Evolutionary conservation across 1,140 invertebrate species (phyloP).

Genomic region (Drosophila mauritiana): DNA sequence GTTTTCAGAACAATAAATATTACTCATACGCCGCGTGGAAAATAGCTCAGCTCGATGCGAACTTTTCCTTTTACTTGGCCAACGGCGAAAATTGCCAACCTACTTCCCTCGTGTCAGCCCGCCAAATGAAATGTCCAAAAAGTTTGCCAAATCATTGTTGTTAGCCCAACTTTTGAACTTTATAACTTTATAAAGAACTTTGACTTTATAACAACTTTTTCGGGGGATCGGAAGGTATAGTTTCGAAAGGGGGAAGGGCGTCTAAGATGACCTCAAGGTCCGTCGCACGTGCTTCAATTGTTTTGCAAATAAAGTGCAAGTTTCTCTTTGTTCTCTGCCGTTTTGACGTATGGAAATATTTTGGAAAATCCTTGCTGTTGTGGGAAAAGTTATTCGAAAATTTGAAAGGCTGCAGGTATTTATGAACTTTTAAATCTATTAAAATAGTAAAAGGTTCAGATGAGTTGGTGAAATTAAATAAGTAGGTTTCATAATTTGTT

Average conservation of each 20-base stretch:
- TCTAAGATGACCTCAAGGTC: conserved; percentile 38
- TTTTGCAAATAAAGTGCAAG: conserved; percentile 49
- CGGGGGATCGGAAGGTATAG: conserved; percentile 1
- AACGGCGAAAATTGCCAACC: conserved; percentile 1
- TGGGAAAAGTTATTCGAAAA: background rate
- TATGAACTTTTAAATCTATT: too few relatives aligned
- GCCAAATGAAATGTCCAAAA: conserved; percentile 45
- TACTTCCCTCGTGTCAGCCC: conserved; percentile 1
- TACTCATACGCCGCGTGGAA: conserved; percentile 54
- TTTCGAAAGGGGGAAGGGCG: conserved; percentile 2
- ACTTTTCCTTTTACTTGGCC: conserved; percentile 45
- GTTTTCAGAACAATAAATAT: conserved; percentile 59
- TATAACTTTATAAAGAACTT: too few relatives aligned
- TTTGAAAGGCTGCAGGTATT: background rate
- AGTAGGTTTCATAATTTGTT: background rate
- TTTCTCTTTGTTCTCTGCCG: conserved; percentile 13
- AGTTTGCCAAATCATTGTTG: conserved; percentile 44
- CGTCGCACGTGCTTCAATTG: conserved; percentile 49
- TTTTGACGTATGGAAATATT: conserved; percentile 8
- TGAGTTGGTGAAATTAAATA: too few relatives aligned
- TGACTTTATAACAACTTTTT: conserved; percentile 55
- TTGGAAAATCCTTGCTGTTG: background rate
- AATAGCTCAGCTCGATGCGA: conserved; percentile 38
- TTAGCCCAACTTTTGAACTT: conserved; percentile 51
- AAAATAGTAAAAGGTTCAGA: too few relatives aligned